phyloP scores from a whole-genome alignment of 1,140 invertebrate genomes.

The Chironomus striatipennis region DNA sequence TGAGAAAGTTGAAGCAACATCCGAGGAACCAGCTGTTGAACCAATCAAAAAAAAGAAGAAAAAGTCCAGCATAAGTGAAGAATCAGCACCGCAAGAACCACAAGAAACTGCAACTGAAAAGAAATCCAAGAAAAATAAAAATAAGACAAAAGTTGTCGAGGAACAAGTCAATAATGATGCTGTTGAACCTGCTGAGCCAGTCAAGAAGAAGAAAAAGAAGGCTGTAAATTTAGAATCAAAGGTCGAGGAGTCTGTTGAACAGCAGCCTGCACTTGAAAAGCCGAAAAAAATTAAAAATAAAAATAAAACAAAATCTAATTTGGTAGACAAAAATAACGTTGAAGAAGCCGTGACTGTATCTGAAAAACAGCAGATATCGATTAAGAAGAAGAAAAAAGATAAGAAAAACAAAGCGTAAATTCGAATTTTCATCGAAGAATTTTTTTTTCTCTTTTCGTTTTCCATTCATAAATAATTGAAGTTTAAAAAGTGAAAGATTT shows the following conservation, averaged over 20 bases:
- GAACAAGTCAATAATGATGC: not conserved
- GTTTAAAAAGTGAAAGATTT: not conserved
- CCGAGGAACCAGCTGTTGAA: not conserved
- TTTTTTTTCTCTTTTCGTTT: not conserved
- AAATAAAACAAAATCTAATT: not conserved
- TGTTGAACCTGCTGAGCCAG: not conserved
- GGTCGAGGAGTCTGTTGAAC: not conserved
- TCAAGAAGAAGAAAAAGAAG: not conserved
- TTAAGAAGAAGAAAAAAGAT: not conserved
- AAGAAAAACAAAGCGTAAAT: not conserved
- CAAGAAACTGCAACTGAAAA: not conserved
- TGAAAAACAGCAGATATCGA: not conserved
- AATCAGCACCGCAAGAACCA: not conserved
- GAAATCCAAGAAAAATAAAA: not conserved
- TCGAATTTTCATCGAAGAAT: not conserved
- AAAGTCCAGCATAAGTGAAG: not conserved
- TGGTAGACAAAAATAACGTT: not conserved
- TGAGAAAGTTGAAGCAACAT: not conserved
- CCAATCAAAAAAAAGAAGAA: slow-evolving; percentile 1
- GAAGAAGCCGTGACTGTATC: not conserved
- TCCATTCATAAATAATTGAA: not conserved
- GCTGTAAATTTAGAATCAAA: not conserved
- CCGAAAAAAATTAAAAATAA: not conserved
- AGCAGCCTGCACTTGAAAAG: not conserved
- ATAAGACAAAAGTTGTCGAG: not conserved